Evolutionary conservation across 2,113 vertebrate genomes (phyloP).

Genomic region (Poeciliopsis prolifica): DNA sequence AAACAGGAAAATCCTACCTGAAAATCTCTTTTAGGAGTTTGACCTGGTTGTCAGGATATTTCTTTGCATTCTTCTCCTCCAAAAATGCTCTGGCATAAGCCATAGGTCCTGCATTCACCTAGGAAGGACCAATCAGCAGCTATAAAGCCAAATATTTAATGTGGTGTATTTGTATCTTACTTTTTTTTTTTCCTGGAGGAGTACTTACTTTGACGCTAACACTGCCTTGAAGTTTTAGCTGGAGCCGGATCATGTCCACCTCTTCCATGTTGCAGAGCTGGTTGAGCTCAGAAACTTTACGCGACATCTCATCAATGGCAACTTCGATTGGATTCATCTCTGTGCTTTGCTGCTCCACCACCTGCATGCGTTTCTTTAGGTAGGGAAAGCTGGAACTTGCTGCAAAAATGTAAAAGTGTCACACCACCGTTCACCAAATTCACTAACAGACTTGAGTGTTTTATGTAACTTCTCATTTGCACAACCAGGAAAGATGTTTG

Average conservation of each 20-base stretch:
- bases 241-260: slow-evolving; percentile 98
- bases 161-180: background rate
- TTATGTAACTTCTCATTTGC: background rate
- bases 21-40: slow-evolving; percentile 98
- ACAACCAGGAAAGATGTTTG: no score
- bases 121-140: background rate
- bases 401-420: slow-evolving; percentile 50
- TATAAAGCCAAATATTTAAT: background rate
- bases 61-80: slow-evolving; percentile 96
- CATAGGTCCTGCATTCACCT: slow-evolving; percentile 99
- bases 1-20: slow-evolving; percentile 81
- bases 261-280: slow-evolving; percentile 94
- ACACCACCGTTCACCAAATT: background rate
- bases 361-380: slow-evolving; percentile 96
- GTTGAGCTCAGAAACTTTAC: slow-evolving; percentile 95
- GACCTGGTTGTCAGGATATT: slow-evolving; percentile 98
- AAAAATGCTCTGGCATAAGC: slow-evolving; percentile 96
- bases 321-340: slow-evolving; percentile 98
- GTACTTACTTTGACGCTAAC: slow-evolving; percentile 86
- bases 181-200: background rate
- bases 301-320: slow-evolving; percentile 99
- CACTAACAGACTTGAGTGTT: background rate
- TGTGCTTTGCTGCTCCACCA: slow-evolving; percentile 92
- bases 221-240: slow-evolving; percentile 97
- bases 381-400: slow-evolving; percentile 95